phyloP scores from a whole-genome alignment of 1,140 invertebrate genomes.

The Epicauta chinensis region DNA sequence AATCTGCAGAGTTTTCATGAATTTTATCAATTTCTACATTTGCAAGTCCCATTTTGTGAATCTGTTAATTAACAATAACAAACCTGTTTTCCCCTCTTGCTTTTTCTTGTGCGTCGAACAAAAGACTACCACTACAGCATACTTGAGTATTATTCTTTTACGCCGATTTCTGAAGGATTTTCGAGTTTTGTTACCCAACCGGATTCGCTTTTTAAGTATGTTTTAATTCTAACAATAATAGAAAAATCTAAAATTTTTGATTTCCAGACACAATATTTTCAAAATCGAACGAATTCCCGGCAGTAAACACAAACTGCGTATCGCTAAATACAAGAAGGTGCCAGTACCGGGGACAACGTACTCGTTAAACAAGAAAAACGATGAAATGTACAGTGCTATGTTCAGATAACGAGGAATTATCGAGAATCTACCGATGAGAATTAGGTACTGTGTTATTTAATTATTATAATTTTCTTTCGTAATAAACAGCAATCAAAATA shows the following conservation, averaged over 20 bases:
- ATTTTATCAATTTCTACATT: too few relatives aligned
- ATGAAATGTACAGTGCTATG: slow-evolving; percentile 61
- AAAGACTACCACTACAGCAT: too few relatives aligned
- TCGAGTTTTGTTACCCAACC: slow-evolving; percentile 68
- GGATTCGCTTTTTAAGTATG: slow-evolving; percentile 57
- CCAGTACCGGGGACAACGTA: slow-evolving; percentile 63
- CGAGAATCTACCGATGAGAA: too few relatives aligned
- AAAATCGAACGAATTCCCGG: slow-evolving; percentile 64
- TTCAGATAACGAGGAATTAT: neutral
- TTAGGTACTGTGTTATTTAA: neutral
- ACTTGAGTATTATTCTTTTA: too few relatives aligned
- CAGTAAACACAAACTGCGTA: slow-evolving; percentile 57
- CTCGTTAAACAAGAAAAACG: slow-evolving; percentile 71
- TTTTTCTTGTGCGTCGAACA: too few relatives aligned
- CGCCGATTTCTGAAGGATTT: too few relatives aligned
- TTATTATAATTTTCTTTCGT: too few relatives aligned
- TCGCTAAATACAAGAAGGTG: slow-evolving; percentile 48
- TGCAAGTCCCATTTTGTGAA: too few relatives aligned
- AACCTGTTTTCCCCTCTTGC: too few relatives aligned
- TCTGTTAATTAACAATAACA: too few relatives aligned
- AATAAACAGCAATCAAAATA: too few relatives aligned
- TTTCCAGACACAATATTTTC: slow-evolving; percentile 58
- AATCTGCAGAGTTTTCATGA: too few relatives aligned
- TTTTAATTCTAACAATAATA: slow-evolving; percentile 3
- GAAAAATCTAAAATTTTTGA: neutral